Percentiles rank a stretch among this genome's conserved stretches.
phyloP scores from a whole-genome alignment of 2,797 vertebrate species.

The Pempheris klunzingeri region DNA sequence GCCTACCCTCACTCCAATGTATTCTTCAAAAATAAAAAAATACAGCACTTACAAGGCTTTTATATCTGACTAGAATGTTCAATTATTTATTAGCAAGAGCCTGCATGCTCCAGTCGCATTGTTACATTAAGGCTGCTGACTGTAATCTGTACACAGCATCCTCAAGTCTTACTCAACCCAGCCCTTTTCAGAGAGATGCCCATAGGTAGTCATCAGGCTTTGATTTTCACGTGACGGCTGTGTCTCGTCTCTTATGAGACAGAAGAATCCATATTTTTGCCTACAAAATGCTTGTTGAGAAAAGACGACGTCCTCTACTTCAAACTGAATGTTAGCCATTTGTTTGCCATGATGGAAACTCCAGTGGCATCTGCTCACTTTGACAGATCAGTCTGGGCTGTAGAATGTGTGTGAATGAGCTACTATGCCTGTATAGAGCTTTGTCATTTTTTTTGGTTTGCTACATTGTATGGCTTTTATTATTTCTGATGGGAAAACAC shows the following conservation, averaged over 20 bases:
- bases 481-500: slow-evolving; percentile 89
- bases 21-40: slow-evolving; percentile 35
- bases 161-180: slow-evolving; percentile 34
- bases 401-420: slow-evolving; percentile 85
- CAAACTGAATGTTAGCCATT: slow-evolving; percentile 70
- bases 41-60: slow-evolving; percentile 72
- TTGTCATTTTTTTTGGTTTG: slow-evolving; percentile 86
- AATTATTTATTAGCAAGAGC: slow-evolving; percentile 72
- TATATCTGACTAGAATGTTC: slow-evolving; percentile 60
- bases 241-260: slow-evolving; percentile 40
- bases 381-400: slow-evolving; percentile 82
- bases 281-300: slow-evolving; percentile 44
- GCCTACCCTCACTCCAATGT: slow-evolving; percentile 19
- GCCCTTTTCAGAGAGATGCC: slow-evolving; percentile 24
- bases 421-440: slow-evolving; percentile 89
- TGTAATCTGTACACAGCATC: slow-evolving; percentile 50
- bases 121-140: slow-evolving; percentile 52
- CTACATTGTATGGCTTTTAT: slow-evolving; percentile 95
- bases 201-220: slow-evolving; percentile 11
- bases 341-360: slow-evolving; percentile 87
- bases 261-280: slow-evolving; percentile 52
- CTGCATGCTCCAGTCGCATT: slow-evolving; percentile 64
- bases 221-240: not conserved
- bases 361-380: slow-evolving; percentile 83
- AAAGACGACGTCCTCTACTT: slow-evolving; percentile 55